Evolutionary conservation across 2,797 vertebrate genomes (phyloP).

Genomic region (Sarcophilus harrisii): DNA sequence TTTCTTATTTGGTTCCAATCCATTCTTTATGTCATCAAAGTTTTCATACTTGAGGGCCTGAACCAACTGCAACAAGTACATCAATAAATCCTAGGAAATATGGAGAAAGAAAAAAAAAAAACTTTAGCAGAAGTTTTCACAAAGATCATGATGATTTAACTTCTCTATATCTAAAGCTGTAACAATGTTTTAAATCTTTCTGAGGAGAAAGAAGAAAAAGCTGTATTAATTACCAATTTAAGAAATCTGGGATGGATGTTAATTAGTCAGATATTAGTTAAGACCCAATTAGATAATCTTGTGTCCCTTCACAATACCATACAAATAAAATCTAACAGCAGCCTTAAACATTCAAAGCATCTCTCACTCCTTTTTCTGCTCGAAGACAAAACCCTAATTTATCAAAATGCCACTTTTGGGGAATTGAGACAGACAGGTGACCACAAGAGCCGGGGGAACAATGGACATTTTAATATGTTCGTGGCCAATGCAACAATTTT

Average conservation of each 20-base stretch:
- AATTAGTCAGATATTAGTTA: not conserved
- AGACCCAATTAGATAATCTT: not conserved
- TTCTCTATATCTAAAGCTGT: not conserved
- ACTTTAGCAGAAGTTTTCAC: slow-evolving; percentile 29
- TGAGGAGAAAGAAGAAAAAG: not conserved
- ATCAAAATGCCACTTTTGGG: slow-evolving; percentile 18
- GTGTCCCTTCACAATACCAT: not conserved
- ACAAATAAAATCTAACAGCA: not conserved
- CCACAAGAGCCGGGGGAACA: slow-evolving; percentile 7
- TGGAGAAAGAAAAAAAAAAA: slow-evolving; percentile 52
- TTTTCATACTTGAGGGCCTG: slow-evolving; percentile 98
- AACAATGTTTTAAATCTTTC: not conserved
- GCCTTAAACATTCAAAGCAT: slow-evolving; percentile 35
- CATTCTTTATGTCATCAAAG: slow-evolving; percentile 95
- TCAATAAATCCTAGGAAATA: slow-evolving; percentile 91
- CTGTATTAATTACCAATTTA: not conserved
- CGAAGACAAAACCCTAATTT: not conserved
- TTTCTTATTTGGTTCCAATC: slow-evolving; percentile 94
- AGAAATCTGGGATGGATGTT: not conserved
- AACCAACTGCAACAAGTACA: slow-evolving; percentile 98
- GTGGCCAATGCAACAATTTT: not conserved
- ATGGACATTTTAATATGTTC: not conserved
- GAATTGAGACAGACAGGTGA: not conserved
- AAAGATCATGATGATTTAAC: not conserved
- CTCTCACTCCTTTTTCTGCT: not conserved